Evolutionary conservation across 2,888 invertebrate genomes (phyloP), one percentile per base, ranked within the genome.

Genomic region (Helicoverpa assulta): DNA sequence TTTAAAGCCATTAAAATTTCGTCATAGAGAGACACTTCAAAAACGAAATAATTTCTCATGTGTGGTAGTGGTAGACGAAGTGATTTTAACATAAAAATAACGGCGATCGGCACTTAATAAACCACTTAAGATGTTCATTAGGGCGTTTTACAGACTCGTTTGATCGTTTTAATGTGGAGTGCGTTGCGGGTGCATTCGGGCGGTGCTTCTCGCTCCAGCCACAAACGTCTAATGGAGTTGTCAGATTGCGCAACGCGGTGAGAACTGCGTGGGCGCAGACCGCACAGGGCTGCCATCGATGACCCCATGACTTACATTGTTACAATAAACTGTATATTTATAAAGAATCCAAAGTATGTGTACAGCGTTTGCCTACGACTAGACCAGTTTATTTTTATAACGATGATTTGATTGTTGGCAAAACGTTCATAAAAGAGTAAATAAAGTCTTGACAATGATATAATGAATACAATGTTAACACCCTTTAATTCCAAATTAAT

Each of bases 111-210:
- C 95, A 94, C 94, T 95, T 92, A 91, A 93, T 94, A 93, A 92
- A 93, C 91, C 95, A 95, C 95, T 95, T 93, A 94, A 94, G 92
- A 91, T 81, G 90, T 91, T 94, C 93, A 94, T 95, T 94, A 94
- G 92, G 88, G 89, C 88, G 89, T 91, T 91, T 89, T 90, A 89
- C 88, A 87, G 83, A 89, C 90, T 88, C 90, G 90, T 92, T 92
- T 88, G 92, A 91, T 94, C 91, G 92, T 89, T 94, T 93, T 94
- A 94, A 94, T 94, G 92, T 89, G 89, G 86, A 89, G 90, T 87
- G 88, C 81, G 82, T 82, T 84, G 82, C 84, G 81, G 83, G 86
- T 83, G 83, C 83, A 86, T 86, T 84, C 83, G 79, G 70, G 67
- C 83, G 77, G 86, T 82, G 81, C 76, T 70, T 73, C 83, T 73